phyloP scores from a whole-genome alignment of 2,888 invertebrate genomes.

The Dicranocentrus wangi region DNA sequence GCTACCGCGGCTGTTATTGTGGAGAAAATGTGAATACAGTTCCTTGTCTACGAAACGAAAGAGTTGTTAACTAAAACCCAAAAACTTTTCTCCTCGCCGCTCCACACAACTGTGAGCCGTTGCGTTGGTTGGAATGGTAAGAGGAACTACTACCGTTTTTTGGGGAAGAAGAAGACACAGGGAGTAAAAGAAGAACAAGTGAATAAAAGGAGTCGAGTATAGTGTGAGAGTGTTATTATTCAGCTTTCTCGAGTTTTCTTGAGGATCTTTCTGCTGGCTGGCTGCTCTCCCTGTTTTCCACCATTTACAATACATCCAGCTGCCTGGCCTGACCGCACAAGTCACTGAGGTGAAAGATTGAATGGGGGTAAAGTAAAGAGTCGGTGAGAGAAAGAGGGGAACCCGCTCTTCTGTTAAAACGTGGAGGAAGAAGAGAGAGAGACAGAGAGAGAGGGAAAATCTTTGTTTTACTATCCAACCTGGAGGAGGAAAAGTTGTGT shows the following conservation, averaged over 20 bases:
- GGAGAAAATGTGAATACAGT: too few species aligned
- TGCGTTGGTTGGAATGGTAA: constrained; percentile 45
- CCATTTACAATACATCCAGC: constrained; percentile 12
- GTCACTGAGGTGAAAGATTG: constrained; percentile 37
- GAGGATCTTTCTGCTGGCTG: background rate
- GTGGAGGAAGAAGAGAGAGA: constrained; percentile 11
- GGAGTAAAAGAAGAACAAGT: constrained; percentile 5
- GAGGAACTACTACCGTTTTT: too few species aligned
- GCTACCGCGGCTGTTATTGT: too few species aligned
- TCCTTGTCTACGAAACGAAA: too few species aligned
- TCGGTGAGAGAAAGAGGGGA: background rate
- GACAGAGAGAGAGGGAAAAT: constrained; percentile 17
- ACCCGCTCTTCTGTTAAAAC: too few species aligned
- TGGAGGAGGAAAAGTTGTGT: background rate
- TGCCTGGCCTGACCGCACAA: constrained; percentile 47
- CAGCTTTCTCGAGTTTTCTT: constrained; percentile 39
- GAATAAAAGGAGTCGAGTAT: background rate
- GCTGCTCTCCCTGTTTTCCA: background rate
- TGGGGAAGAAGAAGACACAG: background rate
- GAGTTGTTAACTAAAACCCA: constrained; percentile 39
- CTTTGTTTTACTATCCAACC: constrained; percentile 28
- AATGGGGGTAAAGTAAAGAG: constrained; percentile 8
- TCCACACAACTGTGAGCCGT: constrained; percentile 32
- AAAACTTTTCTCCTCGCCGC: constrained; percentile 41
- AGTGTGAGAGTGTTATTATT: constrained; percentile 24